Evolutionary conservation across 2,113 vertebrate genomes (phyloP).

Genomic region (Cephalophus harveyi): DNA sequence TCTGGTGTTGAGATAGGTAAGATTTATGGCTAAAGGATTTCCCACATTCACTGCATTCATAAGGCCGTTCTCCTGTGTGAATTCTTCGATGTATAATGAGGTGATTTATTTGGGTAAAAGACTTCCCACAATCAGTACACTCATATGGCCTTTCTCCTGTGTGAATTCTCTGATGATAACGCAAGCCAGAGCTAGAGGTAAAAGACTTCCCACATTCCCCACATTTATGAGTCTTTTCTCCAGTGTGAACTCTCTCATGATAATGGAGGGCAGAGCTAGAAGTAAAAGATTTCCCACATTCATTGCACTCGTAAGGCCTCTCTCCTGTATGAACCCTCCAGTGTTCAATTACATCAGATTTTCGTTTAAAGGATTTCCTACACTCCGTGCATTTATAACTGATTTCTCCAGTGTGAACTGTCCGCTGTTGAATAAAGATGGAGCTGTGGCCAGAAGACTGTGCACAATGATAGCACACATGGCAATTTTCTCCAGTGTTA

Average conservation of each 20-base stretch:
- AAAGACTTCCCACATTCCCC: background rate
- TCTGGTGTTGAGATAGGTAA: background rate
- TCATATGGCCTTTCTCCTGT: background rate
- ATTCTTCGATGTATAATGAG: background rate
- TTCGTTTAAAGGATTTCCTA: background rate
- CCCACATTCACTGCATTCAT: background rate
- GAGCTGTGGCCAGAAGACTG: background rate
- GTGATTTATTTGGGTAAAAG: slow-evolving; percentile 9
- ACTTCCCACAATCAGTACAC: background rate
- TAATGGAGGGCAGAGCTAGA: background rate
- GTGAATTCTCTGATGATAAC: background rate
- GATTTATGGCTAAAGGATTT: background rate
- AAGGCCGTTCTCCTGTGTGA: background rate
- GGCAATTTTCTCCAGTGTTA: background rate
- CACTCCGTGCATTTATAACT: slow-evolving; percentile 1
- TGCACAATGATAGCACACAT: background rate
- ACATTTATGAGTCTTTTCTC: background rate
- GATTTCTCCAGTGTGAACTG: background rate
- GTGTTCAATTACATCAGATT: background rate
- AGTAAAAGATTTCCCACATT: background rate
- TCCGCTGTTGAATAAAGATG: background rate
- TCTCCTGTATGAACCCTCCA: slow-evolving; percentile 2
- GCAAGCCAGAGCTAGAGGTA: background rate
- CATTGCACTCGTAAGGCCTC: background rate
- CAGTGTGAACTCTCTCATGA: background rate